phyloP scores from a whole-genome alignment of 2,888 invertebrate genomes.

The Cordilura impudica region DNA sequence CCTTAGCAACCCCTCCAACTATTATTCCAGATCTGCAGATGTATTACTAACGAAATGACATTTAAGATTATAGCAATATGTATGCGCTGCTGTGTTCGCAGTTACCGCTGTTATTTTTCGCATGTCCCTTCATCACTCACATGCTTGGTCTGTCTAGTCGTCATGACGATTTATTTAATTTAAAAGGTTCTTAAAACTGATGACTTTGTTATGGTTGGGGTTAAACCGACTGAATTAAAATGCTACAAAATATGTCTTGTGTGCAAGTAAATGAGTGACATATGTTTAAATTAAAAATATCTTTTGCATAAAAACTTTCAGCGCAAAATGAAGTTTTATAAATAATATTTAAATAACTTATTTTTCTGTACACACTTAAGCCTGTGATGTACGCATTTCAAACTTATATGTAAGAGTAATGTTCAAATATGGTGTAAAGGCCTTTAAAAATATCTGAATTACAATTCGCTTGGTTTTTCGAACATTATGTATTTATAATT shows the following conservation, averaged over 20 bases:
- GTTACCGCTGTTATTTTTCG: conserved; percentile 13
- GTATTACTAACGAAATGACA: conserved; percentile 12
- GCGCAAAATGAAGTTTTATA: too few species aligned
- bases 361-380: too few species aligned
- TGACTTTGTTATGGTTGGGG: conserved; percentile 40
- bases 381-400: too few species aligned
- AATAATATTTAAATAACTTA: too few species aligned
- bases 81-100: conserved; percentile 27
- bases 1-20: too few species aligned
- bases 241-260: conserved; percentile 17
- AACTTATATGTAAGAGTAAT: too few species aligned
- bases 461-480: too few species aligned
- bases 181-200: conserved; percentile 20
- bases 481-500: too few species aligned
- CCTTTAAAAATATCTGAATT: too few species aligned
- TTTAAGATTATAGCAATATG: conserved; percentile 40
- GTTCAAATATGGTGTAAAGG: too few species aligned
- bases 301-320: too few species aligned
- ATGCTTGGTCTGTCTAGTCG: conserved; percentile 6
- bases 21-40: neutral
- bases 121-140: conserved; percentile 54
- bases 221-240: conserved; percentile 42
- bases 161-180: neutral
- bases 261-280: conserved; percentile 28
- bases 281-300: conserved; percentile 8